Base-by-base conservation (phyloP, 2,888 invertebrate species). In the Agrochola litura region DNA sequence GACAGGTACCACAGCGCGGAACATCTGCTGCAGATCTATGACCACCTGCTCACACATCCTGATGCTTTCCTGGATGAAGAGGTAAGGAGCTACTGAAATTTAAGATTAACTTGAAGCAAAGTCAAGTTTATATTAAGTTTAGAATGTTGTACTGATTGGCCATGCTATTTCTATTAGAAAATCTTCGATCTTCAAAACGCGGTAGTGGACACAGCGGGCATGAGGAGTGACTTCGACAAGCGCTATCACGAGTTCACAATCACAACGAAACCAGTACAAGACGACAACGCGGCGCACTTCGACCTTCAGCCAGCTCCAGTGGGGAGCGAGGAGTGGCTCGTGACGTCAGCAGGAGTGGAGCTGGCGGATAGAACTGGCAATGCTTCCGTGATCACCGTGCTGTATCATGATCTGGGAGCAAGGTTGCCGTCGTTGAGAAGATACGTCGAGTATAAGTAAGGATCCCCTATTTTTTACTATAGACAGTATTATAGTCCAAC, bases 11-110 rank as follows among this genome's bases (percentile, higher is more conserved):
- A 97, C 77, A 97, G 98, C 84, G 96, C 98, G 61, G 97, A 98
- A 92, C 97, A 97, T 86, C 96, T 98, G 69, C 94, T 98, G 86
- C 97, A 97, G 89, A 97, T 96, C 56, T 96, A 92, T 70, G 95
- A 96, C 54, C 93, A 91, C 14, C 86, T 96, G 60, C 83, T 96
- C 65, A 94, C 93, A 81, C 94, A 96, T 87, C 97, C 97, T 54
- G 97, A 97, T 89, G 97, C 98, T 19, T 97, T 98, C 87, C 97
- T 98, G 80, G 98, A 97, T 94, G 97, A 98, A 93, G 97, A 98
- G 97, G 98, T 98, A 92, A 93, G 95, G 92, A 30, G 43, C 46
- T 65, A 46, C 10, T n/a, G n/a, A 67, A 73, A 6, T 8, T 41
- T n/a, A n/a, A n/a, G 0, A 6, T 66, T n/a, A 22, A 1, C 12